A percentile compares a stretch with the other conserved stretches of the same genome.
Evolutionary conservation across 2,797 vertebrate genomes (phyloP).

Genomic region (Pseudotriccus pelzelni): DNA sequence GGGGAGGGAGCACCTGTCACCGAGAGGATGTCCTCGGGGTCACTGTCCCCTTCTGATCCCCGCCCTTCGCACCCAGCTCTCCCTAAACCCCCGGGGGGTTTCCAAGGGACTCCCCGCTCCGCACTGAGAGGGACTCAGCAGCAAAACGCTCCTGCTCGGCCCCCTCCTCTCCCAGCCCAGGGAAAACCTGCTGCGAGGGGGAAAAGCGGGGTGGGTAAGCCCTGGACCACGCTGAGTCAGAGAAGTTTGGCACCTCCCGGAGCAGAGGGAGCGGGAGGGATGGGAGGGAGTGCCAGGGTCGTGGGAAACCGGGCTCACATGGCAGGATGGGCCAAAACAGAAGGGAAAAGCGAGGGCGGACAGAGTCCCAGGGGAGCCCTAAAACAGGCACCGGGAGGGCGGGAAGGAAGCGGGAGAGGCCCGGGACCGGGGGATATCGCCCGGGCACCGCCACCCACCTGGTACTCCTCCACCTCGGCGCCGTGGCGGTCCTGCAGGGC

Average conservation of each 20-base stretch:
- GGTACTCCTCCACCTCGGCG: slow-evolving; percentile 79
- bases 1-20: neutral
- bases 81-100: neutral
- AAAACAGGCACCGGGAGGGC: accelerated
- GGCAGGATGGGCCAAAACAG: accelerated
- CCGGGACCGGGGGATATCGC: no score
- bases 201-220: accelerated
- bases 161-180: neutral
- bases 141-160: neutral
- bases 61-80: neutral
- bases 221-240: neutral
- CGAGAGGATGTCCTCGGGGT: neutral
- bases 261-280: neutral
- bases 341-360: neutral
- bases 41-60: neutral
- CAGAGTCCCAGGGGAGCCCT: neutral
- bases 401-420: neutral
- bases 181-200: neutral
- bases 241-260: neutral
- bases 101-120: neutral
- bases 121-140: neutral
- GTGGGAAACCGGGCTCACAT: accelerated
- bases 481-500: slow-evolving; percentile 81
- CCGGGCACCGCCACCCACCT: slow-evolving; percentile 77
- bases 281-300: accelerated